Base-by-base conservation (phyloP, 2,113 vertebrate species). In the Noctilio leporinus region DNA sequence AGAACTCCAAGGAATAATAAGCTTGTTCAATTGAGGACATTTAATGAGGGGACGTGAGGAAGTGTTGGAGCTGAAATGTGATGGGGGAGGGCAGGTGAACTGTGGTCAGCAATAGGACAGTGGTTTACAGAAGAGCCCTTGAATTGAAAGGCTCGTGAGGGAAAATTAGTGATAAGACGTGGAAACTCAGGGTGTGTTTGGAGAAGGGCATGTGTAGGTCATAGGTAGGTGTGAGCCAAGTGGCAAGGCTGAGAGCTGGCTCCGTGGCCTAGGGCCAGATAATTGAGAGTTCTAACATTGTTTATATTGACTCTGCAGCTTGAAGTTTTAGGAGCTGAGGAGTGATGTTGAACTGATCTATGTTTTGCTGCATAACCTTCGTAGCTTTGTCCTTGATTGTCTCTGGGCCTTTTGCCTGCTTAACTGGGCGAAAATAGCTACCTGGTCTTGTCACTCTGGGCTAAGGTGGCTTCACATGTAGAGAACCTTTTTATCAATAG, bases 241-340 rank as follows among this genome's bases (percentile, higher is more conserved):
- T 10, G 14, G 49, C n/a, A 10, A 7, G 76, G 35, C 30, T 57
- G 65, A 69, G 45, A 40, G 4, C 26, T 86, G 91, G 38, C 53
- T 73, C 0, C 64, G 62, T 55, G 62, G 82, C 16, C 43, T 22
- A 59, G 4, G 26, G 10, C 51, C 16, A 14, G 9, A 38, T 26
- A 40, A 9, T 20, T 24, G 38, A 49, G 16, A 43, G 4, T 59
- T 20, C 87, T 57, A 87, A 33, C 62, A 22, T 8, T 19, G 3
- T 22, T 10, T 8, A 6, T 30, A 59, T 17, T 2, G 55, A 17
- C 38, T 43, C 43, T 40, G n/a, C 53, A 86, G 2, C 47, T 24
- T 76, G 65, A 85, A 51, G 57, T 59, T 88, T 64, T 20, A 15
- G 47, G 86, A 94, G 35, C 65, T 19, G 40, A 40, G 43, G 53